Base-by-base conservation (phyloP, 2,888 invertebrate species). In the Xylophagus ater region DNA sequence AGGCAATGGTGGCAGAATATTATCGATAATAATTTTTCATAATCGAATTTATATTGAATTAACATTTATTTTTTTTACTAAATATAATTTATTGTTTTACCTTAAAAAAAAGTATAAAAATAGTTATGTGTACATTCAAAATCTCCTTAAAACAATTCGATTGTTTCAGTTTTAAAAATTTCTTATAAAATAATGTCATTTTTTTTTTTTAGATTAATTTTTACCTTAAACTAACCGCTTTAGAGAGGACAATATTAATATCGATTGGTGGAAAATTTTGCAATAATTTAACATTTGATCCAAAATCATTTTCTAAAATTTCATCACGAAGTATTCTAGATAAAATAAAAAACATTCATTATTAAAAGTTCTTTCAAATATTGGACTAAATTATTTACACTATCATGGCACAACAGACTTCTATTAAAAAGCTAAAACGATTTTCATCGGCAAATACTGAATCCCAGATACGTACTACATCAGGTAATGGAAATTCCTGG, bases 401-500 rank as follows among this genome's bases (percentile, higher is more conserved):
- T 51, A 98, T 85, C 97, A 98, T 98, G 53, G 96, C 89, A 69
- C 92, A 88, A 65, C 96, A 96, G 41, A 96, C 81, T 58, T 83
- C 78, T 46, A 92, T 82, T 3, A 97, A 77, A 57, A 92, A 94
- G 54, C 84, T 78, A 60, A 97, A 96, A 55, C 97, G 74, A 38
- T 81, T 73, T 36, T 79, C 72, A 64, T 96, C 94, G 1, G 96
- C 81, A 59, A 98, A 89, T 36, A 98, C 66, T 0, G 93, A 86
- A 62, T 98, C 98, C 98, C 98, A 98, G 54, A 98, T 82, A 47
- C 94, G 74, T 54, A 97, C 79, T 1, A 98, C 92, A 65, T 98
- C 97, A 28, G 98, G 97, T 49, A 98, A 69, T 15, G 90, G 85
- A 65, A 97, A 97, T 67, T 98, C 97, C 71, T 98, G 97, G 3